A percentile compares a stretch with the other conserved stretches of the same genome.
These are phyloP conservation scores for Typhlichthys eigenmanni DNA, from an alignment of 2,797 vertebrate species.

Conservation along the genomic window DNA sequence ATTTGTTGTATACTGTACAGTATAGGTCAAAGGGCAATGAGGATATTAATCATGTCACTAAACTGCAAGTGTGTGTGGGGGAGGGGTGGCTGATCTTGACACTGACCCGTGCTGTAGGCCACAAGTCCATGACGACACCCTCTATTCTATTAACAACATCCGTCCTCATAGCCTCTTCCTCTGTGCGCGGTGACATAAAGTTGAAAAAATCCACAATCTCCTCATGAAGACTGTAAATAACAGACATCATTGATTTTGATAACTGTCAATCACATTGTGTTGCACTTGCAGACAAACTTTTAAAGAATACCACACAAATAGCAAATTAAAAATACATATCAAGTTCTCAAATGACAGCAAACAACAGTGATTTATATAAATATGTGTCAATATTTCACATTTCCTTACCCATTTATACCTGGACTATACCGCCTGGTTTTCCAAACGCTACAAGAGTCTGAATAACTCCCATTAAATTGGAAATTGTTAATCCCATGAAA, in stretches of 20 bases:
- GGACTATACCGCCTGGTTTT: constrained; percentile 89
- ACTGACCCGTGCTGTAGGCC: constrained; percentile 92
- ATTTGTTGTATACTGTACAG: no score
- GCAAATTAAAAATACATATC: no score
- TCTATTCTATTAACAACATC: constrained; percentile 95
- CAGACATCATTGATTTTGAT: neutral
- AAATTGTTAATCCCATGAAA: constrained; percentile 89
- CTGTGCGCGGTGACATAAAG: constrained; percentile 95
- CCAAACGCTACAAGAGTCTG: constrained; percentile 88
- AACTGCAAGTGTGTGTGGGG: neutral
- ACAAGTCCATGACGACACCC: constrained; percentile 91
- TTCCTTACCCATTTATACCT: constrained; percentile 89
- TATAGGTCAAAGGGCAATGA: no score
- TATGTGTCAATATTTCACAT: no score
- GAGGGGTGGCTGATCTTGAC: neutral
- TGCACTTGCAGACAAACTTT: no score
- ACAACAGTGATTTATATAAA: no score
- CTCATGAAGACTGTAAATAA: constrained; percentile 87
- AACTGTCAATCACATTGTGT: no score
- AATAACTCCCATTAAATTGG: constrained; percentile 74
- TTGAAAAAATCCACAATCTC: constrained; percentile 97
- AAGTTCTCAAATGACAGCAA: no score
- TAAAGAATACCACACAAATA: no score
- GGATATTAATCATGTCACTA: neutral
- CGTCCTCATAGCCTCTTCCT: constrained; percentile 95